Evolutionary conservation across 2,113 vertebrate species (phyloP).

Genomic region (Oostethus manadensis): DNA sequence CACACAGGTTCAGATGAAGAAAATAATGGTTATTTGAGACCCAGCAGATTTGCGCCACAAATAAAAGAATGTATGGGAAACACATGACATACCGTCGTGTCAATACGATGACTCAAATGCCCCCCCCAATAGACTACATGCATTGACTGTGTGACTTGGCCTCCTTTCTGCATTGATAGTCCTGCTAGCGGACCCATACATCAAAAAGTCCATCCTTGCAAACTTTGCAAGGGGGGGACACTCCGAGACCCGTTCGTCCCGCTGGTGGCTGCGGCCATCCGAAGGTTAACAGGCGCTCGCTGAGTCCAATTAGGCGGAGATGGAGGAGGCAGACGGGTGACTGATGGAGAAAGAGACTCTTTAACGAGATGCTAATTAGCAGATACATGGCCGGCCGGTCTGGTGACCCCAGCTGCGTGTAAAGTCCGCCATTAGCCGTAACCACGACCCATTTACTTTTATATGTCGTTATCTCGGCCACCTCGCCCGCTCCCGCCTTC

Average conservation of each 20-base stretch:
- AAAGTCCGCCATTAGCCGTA: conserved; percentile 19
- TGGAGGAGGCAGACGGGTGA: conserved; percentile 10
- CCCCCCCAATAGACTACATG: too few relatives aligned
- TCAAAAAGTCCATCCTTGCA: background rate
- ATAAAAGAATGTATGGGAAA: too few relatives aligned
- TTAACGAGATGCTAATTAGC: conserved; percentile 32
- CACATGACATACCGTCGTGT: too few relatives aligned
- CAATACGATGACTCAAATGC: too few relatives aligned
- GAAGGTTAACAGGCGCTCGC: background rate
- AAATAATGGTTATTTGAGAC: too few relatives aligned
- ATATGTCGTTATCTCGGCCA: conserved; percentile 22
- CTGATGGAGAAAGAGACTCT: conserved; percentile 22
- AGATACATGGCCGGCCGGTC: conserved; percentile 11
- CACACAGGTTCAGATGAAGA: too few relatives aligned
- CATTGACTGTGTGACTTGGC: too few relatives aligned
- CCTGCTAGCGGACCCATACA: too few relatives aligned
- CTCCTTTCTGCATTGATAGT: too few relatives aligned
- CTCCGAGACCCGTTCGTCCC: too few relatives aligned
- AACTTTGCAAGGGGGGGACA: too few relatives aligned
- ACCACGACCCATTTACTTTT: conserved; percentile 33
- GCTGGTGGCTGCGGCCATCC: background rate
- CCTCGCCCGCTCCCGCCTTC: conserved; percentile 4
- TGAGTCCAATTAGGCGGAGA: conserved; percentile 37
- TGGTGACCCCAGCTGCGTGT: conserved; percentile 32
- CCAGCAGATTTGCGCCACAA: too few relatives aligned